Conservation (phyloP, 2,797 vertebrate genomes). For the Rhynchonycteris naso region DNA sequence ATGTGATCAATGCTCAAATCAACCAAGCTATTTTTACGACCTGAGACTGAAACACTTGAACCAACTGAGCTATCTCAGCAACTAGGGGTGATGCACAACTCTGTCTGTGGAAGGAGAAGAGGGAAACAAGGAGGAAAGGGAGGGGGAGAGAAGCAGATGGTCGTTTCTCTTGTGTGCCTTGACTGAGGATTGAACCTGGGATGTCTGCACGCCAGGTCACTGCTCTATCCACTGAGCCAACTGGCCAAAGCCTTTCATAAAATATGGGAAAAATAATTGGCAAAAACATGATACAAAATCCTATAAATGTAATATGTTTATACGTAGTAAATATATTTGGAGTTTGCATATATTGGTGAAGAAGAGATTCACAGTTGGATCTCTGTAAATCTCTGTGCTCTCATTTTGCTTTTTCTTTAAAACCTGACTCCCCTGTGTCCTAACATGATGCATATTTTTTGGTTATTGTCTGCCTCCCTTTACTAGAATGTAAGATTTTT, state of each 20-base stretch:
- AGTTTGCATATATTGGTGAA: background rate
- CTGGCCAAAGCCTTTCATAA: background rate
- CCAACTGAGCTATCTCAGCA: too few species aligned
- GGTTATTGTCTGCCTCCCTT: background rate
- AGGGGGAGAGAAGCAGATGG: too few species aligned
- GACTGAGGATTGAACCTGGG: too few species aligned
- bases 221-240: too few species aligned
- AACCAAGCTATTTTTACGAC: too few species aligned
- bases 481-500: background rate
- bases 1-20: too few species aligned
- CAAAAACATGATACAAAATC: background rate
- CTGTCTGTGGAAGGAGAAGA: too few species aligned
- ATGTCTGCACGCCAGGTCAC: too few species aligned
- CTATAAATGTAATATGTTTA: background rate
- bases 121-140: too few species aligned
- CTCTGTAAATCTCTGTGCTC: background rate
- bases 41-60: too few species aligned
- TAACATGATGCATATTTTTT: background rate
- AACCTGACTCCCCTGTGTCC: background rate
- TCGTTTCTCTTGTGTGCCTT: too few species aligned
- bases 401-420: background rate
- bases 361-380: background rate
- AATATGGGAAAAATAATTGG: background rate
- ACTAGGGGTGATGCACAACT: too few species aligned
- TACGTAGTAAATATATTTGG: background rate